Percentiles rank a stretch among this genome's conserved stretches.
phyloP scores from a whole-genome alignment of 2,113 vertebrate species.

The Burhinus oedicnemus region DNA sequence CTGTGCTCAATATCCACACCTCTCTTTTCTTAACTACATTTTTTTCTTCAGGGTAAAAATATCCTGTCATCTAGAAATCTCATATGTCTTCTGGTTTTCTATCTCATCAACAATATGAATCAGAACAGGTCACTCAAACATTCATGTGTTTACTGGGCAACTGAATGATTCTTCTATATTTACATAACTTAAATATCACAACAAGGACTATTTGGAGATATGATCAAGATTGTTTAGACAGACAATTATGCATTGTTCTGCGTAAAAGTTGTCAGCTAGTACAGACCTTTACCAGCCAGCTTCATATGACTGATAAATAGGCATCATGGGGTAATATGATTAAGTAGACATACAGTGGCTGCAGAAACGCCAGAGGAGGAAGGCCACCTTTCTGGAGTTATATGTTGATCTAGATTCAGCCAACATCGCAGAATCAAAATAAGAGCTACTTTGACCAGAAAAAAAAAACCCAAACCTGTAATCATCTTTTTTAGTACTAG shows the following conservation, averaged over 20 bases:
- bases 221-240: not conserved
- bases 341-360: not conserved
- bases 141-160: not conserved
- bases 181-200: not conserved
- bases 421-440: not conserved
- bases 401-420: not conserved
- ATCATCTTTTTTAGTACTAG: not conserved
- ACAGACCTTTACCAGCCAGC: not conserved
- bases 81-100: not conserved
- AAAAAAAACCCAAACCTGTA: not conserved
- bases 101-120: not conserved
- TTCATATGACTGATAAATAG: not conserved
- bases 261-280: not conserved
- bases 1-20: not conserved
- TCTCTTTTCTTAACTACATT: not conserved
- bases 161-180: not conserved
- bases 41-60: not conserved
- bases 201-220: not conserved
- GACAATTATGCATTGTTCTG: not conserved
- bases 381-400: not conserved
- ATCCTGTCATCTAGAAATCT: not conserved
- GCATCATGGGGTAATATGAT: not conserved
- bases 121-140: not conserved
- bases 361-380: not conserved
- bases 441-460: not conserved